phyloP scores from a whole-genome alignment of 1,140 invertebrate species.

The Diprion similis region DNA sequence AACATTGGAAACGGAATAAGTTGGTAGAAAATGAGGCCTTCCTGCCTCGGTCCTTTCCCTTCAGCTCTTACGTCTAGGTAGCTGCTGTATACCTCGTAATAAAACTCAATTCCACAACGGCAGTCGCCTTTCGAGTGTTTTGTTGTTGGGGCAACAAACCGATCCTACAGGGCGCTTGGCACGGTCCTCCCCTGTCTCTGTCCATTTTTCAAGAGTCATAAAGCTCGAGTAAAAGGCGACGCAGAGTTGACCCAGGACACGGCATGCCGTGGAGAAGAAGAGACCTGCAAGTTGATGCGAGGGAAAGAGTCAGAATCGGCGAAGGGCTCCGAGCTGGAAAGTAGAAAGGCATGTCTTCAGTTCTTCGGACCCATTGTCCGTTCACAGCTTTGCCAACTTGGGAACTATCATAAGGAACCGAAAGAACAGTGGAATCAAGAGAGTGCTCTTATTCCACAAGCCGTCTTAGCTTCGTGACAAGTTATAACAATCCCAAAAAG shows the following conservation, averaged over 20 bases:
- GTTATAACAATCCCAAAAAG: too few relatives aligned
- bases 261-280: not conserved
- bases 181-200: not conserved
- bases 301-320: too few relatives aligned
- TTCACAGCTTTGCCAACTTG: too few relatives aligned
- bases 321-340: too few relatives aligned
- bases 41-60: slow-evolving; percentile 2
- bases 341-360: too few relatives aligned
- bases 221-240: not conserved
- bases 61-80: slow-evolving; percentile 24
- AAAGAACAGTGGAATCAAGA: too few relatives aligned
- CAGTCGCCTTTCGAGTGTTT: not conserved
- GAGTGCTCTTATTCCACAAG: too few relatives aligned
- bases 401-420: too few relatives aligned
- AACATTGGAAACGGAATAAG: slow-evolving; percentile 48
- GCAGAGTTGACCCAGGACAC: not conserved
- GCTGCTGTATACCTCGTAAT: slow-evolving; percentile 34
- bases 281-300: not conserved
- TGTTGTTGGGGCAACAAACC: slow-evolving; percentile 3
- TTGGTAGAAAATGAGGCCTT: slow-evolving; percentile 47
- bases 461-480: too few relatives aligned
- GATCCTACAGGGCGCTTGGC: not conserved
- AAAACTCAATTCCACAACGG: slow-evolving; percentile 47
- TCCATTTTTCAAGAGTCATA: not conserved
- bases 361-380: too few relatives aligned